phyloP scores from a whole-genome alignment of 2,113 vertebrate genomes.

The Eptatretus burgeri region DNA sequence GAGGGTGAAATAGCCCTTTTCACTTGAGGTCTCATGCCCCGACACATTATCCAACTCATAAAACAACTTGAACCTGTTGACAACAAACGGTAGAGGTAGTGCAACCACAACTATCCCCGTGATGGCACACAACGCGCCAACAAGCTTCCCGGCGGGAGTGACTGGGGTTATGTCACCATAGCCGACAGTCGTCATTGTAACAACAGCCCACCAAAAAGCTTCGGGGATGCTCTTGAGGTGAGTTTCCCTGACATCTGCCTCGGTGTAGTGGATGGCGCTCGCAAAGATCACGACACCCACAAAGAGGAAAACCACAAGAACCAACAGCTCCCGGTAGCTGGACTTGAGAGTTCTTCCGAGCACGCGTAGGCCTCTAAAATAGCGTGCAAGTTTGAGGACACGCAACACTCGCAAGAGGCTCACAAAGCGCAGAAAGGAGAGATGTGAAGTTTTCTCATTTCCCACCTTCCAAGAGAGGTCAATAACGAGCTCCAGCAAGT shows the following conservation, averaged over 20 bases:
- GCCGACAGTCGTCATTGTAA: conserved; percentile 1
- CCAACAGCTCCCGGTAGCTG: not conserved
- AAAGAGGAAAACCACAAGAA: not conserved
- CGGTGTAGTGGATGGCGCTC: conserved; percentile 1
- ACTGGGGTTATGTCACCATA: conserved; percentile 3
- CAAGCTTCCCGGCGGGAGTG: not conserved
- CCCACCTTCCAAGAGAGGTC: not conserved
- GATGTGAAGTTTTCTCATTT: not conserved
- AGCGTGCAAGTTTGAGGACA: not conserved
- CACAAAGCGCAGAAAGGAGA: not conserved
- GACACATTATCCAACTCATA: not conserved
- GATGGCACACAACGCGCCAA: not conserved
- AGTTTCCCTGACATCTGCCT: not conserved
- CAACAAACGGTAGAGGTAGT: not conserved
- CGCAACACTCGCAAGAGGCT: conserved; percentile 1
- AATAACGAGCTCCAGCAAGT: not conserved
- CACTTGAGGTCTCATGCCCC: too few relatives aligned
- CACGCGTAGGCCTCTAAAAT: not conserved
- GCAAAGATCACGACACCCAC: conserved; percentile 1
- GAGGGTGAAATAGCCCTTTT: too few relatives aligned
- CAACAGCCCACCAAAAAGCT: conserved; percentile 1
- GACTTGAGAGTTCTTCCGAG: conserved; percentile 1
- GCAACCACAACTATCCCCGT: not conserved
- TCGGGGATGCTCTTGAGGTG: not conserved
- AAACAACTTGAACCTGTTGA: not conserved